Base-by-base conservation (phyloP, 2,797 vertebrate genomes). In the Cynopterus sphinx region DNA sequence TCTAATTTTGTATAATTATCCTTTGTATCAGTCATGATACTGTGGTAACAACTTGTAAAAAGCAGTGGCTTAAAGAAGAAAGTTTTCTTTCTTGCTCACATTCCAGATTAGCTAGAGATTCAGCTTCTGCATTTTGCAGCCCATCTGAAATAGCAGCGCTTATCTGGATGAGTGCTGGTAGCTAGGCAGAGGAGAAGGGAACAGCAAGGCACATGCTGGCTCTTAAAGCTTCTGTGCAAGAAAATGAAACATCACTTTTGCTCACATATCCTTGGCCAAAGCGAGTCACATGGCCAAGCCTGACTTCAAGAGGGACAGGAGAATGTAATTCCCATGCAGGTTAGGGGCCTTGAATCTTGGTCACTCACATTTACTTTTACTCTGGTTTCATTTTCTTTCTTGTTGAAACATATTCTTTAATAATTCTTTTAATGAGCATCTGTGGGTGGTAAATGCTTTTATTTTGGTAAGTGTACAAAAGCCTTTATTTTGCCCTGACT, bases 401-500 rank as follows among this genome's bases (percentile, higher is more conserved):
- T 65, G 41, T 12, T 33, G 61, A 92, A 86, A 83, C 33, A 17
- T 28, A 57, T n/a, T 87, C 67, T 61, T 92, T 31, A 92, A 68
- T 86, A 46, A 88, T 71, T 89, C 19, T 82, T 83, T 83, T 33
- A 92, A 70, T 85, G 65, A 94, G 55, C 59, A 79, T 49, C n/a
- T 63, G 41, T 46, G 74, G 89, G 68, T 88, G 41, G 78, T 31
- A 71, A 85, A 65, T 28, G 63, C 61, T 82, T 49, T 43, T 39
- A 49, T 67, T 68, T 94, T 84, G 71, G 36, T 39, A 51, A 21
- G 39, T 81, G 5, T 77, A 39, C 59, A 79, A 84, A 61, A 68
- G 22, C 51, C 10, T 49, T 87, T 82, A 51, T 89, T 63, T 92
- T 68, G 24, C 33, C 11, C 53, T 96, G 21, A 59, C 19, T 91